Evolutionary conservation across 2,113 vertebrate genomes (phyloP).

Genomic region (Campylomormyrus numenius): DNA sequence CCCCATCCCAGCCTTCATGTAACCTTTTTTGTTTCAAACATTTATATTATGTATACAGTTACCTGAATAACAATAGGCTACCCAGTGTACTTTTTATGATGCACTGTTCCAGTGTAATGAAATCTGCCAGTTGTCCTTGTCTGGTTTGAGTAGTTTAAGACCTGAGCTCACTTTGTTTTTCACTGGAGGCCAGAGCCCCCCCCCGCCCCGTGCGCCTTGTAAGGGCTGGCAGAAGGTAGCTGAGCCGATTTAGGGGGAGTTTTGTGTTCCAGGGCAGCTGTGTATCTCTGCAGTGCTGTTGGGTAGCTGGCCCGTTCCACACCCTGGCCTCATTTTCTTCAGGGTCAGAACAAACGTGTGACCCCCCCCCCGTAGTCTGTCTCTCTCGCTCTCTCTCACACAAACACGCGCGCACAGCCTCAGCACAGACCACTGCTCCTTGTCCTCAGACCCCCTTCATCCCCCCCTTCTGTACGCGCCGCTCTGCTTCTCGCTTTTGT

Average conservation of each 20-base stretch:
- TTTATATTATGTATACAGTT: neutral
- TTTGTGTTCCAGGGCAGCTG: slow-evolving; percentile 46
- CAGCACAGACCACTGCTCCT: neutral
- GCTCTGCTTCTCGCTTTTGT: slow-evolving; percentile 46
- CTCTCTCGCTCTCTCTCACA: neutral
- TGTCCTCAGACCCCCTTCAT: neutral
- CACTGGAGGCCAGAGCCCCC: neutral
- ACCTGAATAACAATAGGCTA: neutral
- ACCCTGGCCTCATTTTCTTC: slow-evolving; percentile 49
- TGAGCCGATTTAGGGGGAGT: slow-evolving; percentile 23
- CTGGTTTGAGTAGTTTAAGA: neutral
- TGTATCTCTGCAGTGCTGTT: slow-evolving; percentile 42
- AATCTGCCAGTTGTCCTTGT: neutral
- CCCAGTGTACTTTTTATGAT: neutral
- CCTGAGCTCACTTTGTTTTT: neutral
- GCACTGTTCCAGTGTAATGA: neutral
- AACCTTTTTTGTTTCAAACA: neutral
- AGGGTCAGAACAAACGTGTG: slow-evolving; percentile 33
- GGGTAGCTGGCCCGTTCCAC: slow-evolving; percentile 46
- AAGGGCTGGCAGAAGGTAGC: slow-evolving; percentile 25
- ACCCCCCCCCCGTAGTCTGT: neutral
- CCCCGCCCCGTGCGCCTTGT: neutral
- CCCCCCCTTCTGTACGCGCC: neutral
- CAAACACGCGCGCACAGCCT: neutral
- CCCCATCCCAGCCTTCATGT: neutral